phyloP scores from a whole-genome alignment of 1,140 invertebrate genomes.

The Tenebrio molitor region DNA sequence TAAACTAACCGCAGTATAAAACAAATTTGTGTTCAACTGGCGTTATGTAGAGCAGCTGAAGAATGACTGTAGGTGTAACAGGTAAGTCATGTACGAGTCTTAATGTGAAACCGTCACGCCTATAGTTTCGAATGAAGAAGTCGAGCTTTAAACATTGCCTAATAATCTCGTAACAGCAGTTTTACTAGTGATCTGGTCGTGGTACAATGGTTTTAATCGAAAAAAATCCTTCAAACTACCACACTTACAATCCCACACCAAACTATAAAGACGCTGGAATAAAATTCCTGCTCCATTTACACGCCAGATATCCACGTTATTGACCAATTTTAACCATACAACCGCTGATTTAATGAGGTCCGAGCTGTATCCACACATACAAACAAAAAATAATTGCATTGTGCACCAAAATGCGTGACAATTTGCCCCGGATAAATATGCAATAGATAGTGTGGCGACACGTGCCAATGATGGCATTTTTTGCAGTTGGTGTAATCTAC shows the following conservation, averaged over 20 bases:
- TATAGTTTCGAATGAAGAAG: slow-evolving; percentile 45
- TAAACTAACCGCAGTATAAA: not conserved
- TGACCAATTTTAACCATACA: not conserved
- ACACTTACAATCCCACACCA: slow-evolving; percentile 27
- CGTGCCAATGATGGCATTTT: not conserved
- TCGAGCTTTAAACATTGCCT: slow-evolving; percentile 47
- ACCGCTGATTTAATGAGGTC: not conserved
- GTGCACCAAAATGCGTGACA: not conserved
- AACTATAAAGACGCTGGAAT: slow-evolving; percentile 15
- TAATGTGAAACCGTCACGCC: slow-evolving; percentile 47
- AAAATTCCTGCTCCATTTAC: slow-evolving; percentile 21
- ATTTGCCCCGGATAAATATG: not conserved
- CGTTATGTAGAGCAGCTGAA: slow-evolving; percentile 45
- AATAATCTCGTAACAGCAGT: slow-evolving; percentile 45
- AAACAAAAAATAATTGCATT: slow-evolving; percentile 13
- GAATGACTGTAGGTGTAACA: slow-evolving; percentile 49
- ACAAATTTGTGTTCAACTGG: slow-evolving; percentile 28
- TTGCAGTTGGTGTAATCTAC: not conserved
- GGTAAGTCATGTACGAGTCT: slow-evolving; percentile 48
- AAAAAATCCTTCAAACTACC: slow-evolving; percentile 28
- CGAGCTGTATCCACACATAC: not conserved
- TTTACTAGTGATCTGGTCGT: slow-evolving; percentile 38
- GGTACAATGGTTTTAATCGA: slow-evolving; percentile 30
- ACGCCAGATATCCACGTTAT: not conserved
- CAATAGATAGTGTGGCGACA: not conserved